Evolutionary conservation across 2,888 invertebrate species (phyloP).

Genomic region (Cryptocheilus praepositus): DNA sequence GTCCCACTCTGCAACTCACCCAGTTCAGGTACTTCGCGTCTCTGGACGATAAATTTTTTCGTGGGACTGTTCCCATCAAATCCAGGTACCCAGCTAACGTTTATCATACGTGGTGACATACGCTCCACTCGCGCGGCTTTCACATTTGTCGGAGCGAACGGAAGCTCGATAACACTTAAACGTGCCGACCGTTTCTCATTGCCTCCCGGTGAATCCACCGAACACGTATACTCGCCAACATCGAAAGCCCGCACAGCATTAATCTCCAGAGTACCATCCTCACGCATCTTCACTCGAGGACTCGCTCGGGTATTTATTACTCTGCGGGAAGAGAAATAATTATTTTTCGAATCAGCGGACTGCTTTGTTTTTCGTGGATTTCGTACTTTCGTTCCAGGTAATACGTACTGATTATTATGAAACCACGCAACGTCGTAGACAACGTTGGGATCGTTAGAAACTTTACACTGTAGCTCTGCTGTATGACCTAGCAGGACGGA

Average conservation of each 20-base stretch:
- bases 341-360: slow-evolving; percentile 4
- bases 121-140: slow-evolving; percentile 83
- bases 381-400: not conserved
- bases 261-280: slow-evolving; percentile 91
- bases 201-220: slow-evolving; percentile 92
- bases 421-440: slow-evolving; percentile 92
- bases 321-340: slow-evolving; percentile 64
- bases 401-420: slow-evolving; percentile 87
- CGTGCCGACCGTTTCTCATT: slow-evolving; percentile 92
- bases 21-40: slow-evolving; percentile 90
- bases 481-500: slow-evolving; percentile 94
- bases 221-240: slow-evolving; percentile 95
- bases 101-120: slow-evolving; percentile 85
- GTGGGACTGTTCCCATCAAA: slow-evolving; percentile 98
- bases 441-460: slow-evolving; percentile 92
- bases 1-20: no score
- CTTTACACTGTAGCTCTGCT: slow-evolving; percentile 95
- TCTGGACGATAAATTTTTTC: slow-evolving; percentile 93
- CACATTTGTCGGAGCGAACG: slow-evolving; percentile 93
- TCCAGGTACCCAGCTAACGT: slow-evolving; percentile 95
- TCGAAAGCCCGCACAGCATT: slow-evolving; percentile 93
- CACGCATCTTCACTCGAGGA: slow-evolving; percentile 84
- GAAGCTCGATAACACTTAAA: slow-evolving; percentile 94
- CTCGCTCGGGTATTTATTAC: slow-evolving; percentile 80
- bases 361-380: slow-evolving; percentile 9